A percentile compares a stretch with the other conserved stretches of the same genome.
Evolutionary conservation across 2,113 vertebrate genomes (phyloP).

Genomic region (Pollimyrus isidori): DNA sequence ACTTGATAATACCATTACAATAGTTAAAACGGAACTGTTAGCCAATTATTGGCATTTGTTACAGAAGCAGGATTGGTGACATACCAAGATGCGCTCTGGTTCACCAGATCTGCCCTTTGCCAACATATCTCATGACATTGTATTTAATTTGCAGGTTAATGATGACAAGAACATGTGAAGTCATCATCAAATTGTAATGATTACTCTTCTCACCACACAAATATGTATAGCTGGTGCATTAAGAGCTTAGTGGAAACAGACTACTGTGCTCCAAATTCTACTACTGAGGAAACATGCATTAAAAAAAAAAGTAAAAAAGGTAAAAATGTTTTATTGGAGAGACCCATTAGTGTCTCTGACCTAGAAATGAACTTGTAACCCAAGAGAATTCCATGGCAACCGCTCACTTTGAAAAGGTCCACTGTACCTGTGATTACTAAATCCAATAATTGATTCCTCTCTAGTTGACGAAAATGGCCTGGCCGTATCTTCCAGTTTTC

Average conservation of each 20-base stretch:
- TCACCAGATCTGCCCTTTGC: background rate
- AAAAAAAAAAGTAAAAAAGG: background rate
- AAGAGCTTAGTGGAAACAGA: background rate
- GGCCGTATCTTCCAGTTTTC: background rate
- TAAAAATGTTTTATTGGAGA: background rate
- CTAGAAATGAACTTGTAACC: conserved; percentile 12
- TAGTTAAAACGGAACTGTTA: background rate
- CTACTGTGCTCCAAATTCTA: background rate
- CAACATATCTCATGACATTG: background rate
- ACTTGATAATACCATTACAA: background rate
- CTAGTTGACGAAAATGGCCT: background rate
- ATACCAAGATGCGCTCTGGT: background rate
- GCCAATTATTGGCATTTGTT: background rate
- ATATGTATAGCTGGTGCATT: background rate
- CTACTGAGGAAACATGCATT: background rate
- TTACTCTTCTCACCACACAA: background rate
- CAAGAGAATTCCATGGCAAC: conserved; percentile 16
- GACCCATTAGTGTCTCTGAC: background rate
- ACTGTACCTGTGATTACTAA: background rate
- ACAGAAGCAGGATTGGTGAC: background rate
- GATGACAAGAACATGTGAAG: background rate
- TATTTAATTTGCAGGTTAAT: conserved; percentile 7
- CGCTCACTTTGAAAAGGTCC: background rate
- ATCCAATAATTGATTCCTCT: conserved; percentile 16
- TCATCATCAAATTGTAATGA: background rate